Percentiles rank a stretch among this genome's conserved stretches.
These are phyloP conservation scores for Ramphastos sulfuratus DNA, from an alignment of 2,113 vertebrate genomes.

Conservation along the genomic window DNA sequence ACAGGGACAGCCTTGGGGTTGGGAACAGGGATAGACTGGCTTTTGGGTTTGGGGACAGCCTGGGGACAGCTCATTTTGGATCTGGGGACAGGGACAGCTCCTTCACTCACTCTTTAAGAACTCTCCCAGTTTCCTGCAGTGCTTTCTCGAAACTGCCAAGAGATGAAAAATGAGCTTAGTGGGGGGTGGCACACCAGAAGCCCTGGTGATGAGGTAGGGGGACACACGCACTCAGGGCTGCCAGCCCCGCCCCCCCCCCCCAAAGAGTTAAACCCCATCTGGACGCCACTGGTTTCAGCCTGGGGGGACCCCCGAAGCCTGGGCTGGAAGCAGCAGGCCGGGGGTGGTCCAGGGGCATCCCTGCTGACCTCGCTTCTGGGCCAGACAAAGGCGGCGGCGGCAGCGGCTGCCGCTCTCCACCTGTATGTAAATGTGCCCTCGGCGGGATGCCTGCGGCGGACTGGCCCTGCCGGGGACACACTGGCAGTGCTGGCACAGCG, in stretches of 20 bases:
- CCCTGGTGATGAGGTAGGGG: background rate
- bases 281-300: background rate
- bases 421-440: slow-evolving; percentile 86
- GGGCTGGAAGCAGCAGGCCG: too few relatives aligned
- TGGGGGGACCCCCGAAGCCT: background rate
- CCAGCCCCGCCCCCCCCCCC: background rate
- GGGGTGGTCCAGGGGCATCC: too few relatives aligned
- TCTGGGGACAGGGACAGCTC: background rate
- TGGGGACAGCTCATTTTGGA: background rate
- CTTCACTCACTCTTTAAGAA: slow-evolving; percentile 79
- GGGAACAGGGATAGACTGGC: background rate
- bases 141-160: slow-evolving; percentile 82
- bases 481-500: background rate
- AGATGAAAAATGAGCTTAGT: background rate
- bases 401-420: slow-evolving; percentile 72
- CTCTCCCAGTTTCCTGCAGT: slow-evolving; percentile 67
- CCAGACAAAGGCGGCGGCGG: slow-evolving; percentile 22
- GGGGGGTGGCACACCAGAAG: background rate
- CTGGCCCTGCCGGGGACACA: background rate
- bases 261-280: background rate
- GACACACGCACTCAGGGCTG: too few relatives aligned
- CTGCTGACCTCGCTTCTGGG: too few relatives aligned
- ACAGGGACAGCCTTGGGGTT: too few relatives aligned
- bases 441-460: too few relatives aligned
- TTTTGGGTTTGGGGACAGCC: background rate